phyloP scores from a whole-genome alignment of 92 coral and sea anemone species.

The Palythoa caribaeorum region DNA sequence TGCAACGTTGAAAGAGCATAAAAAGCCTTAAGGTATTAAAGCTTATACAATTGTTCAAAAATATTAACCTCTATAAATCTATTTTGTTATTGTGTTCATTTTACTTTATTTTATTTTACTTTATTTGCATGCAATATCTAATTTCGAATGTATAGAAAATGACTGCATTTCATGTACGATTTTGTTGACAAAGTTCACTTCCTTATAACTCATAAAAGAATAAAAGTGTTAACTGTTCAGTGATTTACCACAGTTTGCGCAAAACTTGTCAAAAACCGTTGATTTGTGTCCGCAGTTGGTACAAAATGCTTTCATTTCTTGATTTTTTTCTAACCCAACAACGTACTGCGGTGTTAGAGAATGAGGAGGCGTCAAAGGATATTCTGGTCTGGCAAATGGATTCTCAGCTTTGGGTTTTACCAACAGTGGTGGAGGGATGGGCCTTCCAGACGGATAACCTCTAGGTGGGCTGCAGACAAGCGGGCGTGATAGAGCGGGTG shows the following conservation, averaged over 20 bases:
- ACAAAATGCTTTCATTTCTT: slow-evolving; percentile 76
- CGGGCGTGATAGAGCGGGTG: slow-evolving; percentile 57
- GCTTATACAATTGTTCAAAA: too few species aligned
- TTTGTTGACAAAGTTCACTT: neutral
- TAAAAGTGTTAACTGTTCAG: slow-evolving; percentile 7
- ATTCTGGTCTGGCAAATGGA: slow-evolving; percentile 52
- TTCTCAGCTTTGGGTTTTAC: slow-evolving; percentile 78
- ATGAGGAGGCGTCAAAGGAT: slow-evolving; percentile 47
- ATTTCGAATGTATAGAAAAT: neutral
- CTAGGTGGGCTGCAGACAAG: slow-evolving; percentile 77
- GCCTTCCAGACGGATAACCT: slow-evolving; percentile 72
- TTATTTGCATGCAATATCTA: neutral
- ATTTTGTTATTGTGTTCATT: too few species aligned
- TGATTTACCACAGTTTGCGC: slow-evolving; percentile 86
- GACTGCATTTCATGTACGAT: neutral
- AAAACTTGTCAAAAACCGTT: slow-evolving; percentile 85
- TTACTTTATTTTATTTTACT: too few species aligned
- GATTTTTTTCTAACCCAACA: slow-evolving; percentile 62
- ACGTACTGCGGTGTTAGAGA: slow-evolving; percentile 54
- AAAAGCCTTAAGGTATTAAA: neutral
- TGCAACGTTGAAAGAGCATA: neutral
- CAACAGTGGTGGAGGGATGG: slow-evolving; percentile 84
- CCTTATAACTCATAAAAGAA: neutral
- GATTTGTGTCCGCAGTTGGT: slow-evolving; percentile 91
- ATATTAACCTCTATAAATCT: too few species aligned